Base-by-base conservation (phyloP, 1,140 invertebrate genomes). In the Episyrphus balteatus region DNA sequence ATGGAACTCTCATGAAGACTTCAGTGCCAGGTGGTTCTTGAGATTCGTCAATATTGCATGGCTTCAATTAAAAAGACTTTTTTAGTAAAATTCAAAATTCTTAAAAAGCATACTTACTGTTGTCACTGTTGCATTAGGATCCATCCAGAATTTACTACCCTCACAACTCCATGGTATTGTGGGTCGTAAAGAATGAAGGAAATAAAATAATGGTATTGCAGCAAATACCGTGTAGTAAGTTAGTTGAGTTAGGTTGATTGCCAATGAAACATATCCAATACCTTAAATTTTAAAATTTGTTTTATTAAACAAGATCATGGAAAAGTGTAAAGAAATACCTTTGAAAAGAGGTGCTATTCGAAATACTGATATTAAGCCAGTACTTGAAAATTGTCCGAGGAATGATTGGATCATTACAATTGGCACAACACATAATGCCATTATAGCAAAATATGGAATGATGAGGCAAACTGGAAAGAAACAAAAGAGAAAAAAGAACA, bases 391-490 rank as follows among this genome's bases (percentile, higher is more conserved):
- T 12, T 41, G 39, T 12, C 39, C 39, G 5, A 41, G 17, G 17
- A 41, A 41, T 18, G 17, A 14, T 41, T 41, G 39, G 2, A 41
- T 41, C 13, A 15, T 14, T 3, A 15, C 13, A 14, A 41, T 15
- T 17, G 39, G 39, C 15, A 41, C 10, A 41, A 41, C 39, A 12
- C 13, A 41, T 18, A 41, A 14, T 15, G 17, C 11, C 17, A 36
- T n/a, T 3, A 12, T 15, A 5, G 10, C 12, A n/a, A 36, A 15
- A 36, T 36, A 36, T 12, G 34, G 14, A 12, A 36, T n/a, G 19
- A 51, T 18, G 12, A 36, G 10, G 17, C 31, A 26, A 31, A 47
- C 50, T 51, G 21, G 12, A 48, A 21, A 47, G 14, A 21, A 17
- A 41, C 36, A 45, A 36, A 32, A 26, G n/a, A n/a, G n/a, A n/a